Evolutionary conservation across 2,113 vertebrate genomes (phyloP).

Genomic region (Orcinus orca): DNA sequence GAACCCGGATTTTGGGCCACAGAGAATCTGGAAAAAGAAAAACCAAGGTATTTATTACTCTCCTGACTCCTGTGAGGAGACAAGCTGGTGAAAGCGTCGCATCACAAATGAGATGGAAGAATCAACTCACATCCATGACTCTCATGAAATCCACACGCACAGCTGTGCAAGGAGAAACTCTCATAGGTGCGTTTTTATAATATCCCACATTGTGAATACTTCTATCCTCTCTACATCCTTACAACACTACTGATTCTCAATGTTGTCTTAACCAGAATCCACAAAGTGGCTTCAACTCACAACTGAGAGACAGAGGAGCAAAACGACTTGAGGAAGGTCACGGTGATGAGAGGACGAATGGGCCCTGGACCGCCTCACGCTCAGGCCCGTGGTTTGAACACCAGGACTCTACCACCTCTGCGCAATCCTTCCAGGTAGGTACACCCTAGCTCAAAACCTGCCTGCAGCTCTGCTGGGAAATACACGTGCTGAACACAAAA

Average conservation of each 20-base stretch:
- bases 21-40: constrained; percentile 86
- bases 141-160: not conserved
- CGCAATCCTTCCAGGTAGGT: not conserved
- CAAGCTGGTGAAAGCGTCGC: not conserved
- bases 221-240: not conserved
- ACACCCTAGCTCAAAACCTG: not conserved
- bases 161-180: not conserved
- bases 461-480: not conserved
- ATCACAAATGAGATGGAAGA: not conserved
- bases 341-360: not conserved
- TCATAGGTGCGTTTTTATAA: not conserved
- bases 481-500: rapidly evolving
- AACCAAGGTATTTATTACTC: not conserved
- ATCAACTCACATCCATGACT: not conserved
- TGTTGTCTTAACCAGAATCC: not conserved
- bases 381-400: not conserved
- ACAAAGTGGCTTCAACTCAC: not conserved
- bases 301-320: not conserved
- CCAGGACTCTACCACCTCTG: not conserved
- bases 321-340: not conserved
- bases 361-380: not conserved
- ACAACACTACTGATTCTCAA: not conserved
- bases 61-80: not conserved
- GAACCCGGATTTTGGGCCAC: constrained; percentile 97
- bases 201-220: not conserved